Evolutionary conservation across 2,888 invertebrate species (phyloP).

Genomic region (Notodonta dromedarius): DNA sequence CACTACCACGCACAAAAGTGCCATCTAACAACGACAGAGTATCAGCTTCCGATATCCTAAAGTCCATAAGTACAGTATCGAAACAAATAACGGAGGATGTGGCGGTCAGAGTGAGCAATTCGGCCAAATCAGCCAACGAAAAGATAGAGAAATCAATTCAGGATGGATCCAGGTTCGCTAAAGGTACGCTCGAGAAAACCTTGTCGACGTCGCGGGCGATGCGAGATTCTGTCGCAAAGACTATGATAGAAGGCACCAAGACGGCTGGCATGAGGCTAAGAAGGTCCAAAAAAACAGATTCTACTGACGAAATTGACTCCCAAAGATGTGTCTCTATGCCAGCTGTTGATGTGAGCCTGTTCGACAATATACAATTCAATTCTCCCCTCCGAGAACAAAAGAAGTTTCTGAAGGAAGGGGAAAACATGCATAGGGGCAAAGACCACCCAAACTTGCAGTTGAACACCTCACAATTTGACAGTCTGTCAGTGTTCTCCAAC

Average conservation of each 20-base stretch:
- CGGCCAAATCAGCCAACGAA: slow-evolving; percentile 71
- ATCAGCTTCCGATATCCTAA: slow-evolving; percentile 72
- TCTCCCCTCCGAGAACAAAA: slow-evolving; percentile 84
- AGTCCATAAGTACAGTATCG: slow-evolving; percentile 81
- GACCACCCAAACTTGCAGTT: slow-evolving; percentile 56
- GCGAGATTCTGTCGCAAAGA: slow-evolving; percentile 82
- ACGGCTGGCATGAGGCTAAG: slow-evolving; percentile 80
- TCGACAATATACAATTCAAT: slow-evolving; percentile 87
- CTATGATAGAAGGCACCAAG: slow-evolving; percentile 86
- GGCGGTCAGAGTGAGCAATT: slow-evolving; percentile 75
- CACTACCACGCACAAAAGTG: slow-evolving; percentile 78
- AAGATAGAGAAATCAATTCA: slow-evolving; percentile 67
- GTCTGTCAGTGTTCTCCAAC: slow-evolving; percentile 66
- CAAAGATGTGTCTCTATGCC: slow-evolving; percentile 84
- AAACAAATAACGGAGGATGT: slow-evolving; percentile 84
- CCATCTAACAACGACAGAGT: slow-evolving; percentile 58
- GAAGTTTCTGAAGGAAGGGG: slow-evolving; percentile 51
- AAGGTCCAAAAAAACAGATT: slow-evolving; percentile 56
- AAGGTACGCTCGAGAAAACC: slow-evolving; percentile 76
- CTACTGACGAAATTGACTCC: slow-evolving; percentile 43
- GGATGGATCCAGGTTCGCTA: slow-evolving; percentile 73
- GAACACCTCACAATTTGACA: slow-evolving; percentile 66
- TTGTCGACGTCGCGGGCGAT: slow-evolving; percentile 77
- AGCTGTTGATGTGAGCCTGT: slow-evolving; percentile 82
- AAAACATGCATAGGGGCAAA: slow-evolving; percentile 28